Conservation (phyloP, 2,797 vertebrate species). For the Triplophysa yarkandensis region DNA sequence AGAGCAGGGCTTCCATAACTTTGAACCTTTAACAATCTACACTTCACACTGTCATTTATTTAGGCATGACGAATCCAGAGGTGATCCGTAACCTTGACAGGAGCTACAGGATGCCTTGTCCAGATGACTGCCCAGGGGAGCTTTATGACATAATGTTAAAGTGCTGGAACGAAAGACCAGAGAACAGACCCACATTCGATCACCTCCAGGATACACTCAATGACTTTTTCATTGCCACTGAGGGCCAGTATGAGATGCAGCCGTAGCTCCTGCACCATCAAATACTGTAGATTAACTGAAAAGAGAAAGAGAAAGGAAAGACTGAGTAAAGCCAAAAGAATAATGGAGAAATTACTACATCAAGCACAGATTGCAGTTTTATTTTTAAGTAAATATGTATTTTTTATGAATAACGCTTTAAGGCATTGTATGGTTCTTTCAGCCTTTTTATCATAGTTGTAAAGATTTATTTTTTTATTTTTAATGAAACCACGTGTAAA, state of each 20-base stretch:
- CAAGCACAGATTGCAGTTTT: neutral
- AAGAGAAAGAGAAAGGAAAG: neutral
- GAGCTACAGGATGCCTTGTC: constrained; percentile 76
- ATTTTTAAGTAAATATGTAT: neutral
- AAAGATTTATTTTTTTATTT: neutral
- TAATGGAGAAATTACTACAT: constrained; percentile 2
- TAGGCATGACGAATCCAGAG: constrained; percentile 83
- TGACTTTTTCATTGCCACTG: constrained; percentile 80
- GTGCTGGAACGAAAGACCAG: constrained; percentile 76
- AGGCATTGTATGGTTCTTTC: neutral
- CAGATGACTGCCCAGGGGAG: constrained; percentile 71
- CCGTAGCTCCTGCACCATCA: constrained; percentile 59
- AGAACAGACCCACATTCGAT: constrained; percentile 79
- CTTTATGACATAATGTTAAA: constrained; percentile 74
- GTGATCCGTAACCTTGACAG: constrained; percentile 76
- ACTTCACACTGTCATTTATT: neutral
- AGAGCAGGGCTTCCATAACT: neutral
- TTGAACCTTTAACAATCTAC: neutral
- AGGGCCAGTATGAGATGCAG: constrained; percentile 81
- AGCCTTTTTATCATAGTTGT: neutral
- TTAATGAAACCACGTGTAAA: neutral
- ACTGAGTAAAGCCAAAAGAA: constrained; percentile 3
- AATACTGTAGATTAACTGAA: constrained; percentile 4
- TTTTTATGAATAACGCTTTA: neutral
- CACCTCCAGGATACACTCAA: constrained; percentile 77